Base-by-base conservation (phyloP, 2,888 invertebrate species). In the Leptinotarsa rubiginosa region DNA sequence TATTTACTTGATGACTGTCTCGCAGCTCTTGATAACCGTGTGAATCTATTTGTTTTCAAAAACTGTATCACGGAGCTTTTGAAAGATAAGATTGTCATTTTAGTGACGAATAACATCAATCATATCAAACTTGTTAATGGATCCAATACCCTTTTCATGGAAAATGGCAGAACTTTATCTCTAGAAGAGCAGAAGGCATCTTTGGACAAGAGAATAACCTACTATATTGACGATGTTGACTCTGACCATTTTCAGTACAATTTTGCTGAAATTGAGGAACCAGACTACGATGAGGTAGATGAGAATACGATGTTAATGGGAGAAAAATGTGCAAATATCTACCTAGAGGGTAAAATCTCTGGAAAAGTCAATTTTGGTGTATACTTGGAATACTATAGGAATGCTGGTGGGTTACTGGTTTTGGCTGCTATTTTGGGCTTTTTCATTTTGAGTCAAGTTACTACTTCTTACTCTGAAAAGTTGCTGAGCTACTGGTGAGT, bases 1-100 rank as follows among this genome's bases (percentile, higher is more conserved):
- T 85, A 85, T 69, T 75, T 85, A 41, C 70, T 85, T 31, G 85
- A 85, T 71, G 85, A 85, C 64, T 83, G 81, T 75, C 76, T 85
- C 20, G 80, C 83, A 10, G 80, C 83, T 47, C 65, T 85, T 54
- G 85, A 85, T 74, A 80, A 81, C 4, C 78, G 81, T 22, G 84
- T 85, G 13, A 76, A 74, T 54, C 54, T 80, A 25, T 79, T 80
- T 56, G 80, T 85, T 15, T 85, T 85, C 75, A 77, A 79, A 22
- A 77, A 82, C 54, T 84, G 85, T 62, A 81, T 87, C 2, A 79
- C 75, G 74, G 79, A 75, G 1, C 85, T 84, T 73, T 72, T 86
- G 31, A 78, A 81, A 65, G 81, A 83, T 65, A 86, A 85, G 76
- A 73, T 85, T 2, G 82, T 82, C 3, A 78, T 86, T 56, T 76